Evolutionary conservation across 2,113 vertebrate species (phyloP).

Genomic region (Erythrocercus mccallii): DNA sequence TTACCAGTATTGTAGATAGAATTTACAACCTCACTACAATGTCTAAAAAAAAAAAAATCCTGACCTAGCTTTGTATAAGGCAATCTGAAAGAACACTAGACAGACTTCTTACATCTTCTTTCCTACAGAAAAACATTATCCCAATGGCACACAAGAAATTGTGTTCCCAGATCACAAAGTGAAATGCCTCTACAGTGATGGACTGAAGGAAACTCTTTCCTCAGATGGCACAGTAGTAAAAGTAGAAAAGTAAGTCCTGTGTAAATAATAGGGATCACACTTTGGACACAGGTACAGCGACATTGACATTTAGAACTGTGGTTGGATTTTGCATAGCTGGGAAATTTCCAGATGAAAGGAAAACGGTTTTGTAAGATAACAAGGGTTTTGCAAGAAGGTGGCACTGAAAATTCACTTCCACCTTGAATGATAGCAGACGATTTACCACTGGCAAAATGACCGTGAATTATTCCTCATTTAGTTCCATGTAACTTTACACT

Average conservation of each 20-base stretch:
- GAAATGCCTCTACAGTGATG: conserved; percentile 57
- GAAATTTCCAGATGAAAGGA: background rate
- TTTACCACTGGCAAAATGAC: background rate
- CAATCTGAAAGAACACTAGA: background rate
- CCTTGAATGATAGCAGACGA: background rate
- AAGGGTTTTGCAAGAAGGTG: background rate
- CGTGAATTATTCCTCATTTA: background rate
- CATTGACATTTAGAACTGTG: background rate
- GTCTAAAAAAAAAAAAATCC: background rate
- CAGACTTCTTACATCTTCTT: background rate
- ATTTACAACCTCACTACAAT: background rate
- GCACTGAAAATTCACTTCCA: background rate
- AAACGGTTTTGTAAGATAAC: background rate
- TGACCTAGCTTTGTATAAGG: background rate
- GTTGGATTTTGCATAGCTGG: background rate
- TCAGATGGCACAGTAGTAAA: conserved; percentile 75
- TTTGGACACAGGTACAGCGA: background rate
- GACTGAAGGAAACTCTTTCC: conserved; percentile 73
- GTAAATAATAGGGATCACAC: background rate
- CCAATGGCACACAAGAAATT: conserved; percentile 71
- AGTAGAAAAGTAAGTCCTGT: conserved; percentile 65
- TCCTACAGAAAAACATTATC: conserved; percentile 75
- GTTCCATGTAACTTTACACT: background rate
- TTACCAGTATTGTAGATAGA: background rate
- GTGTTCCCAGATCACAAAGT: conserved; percentile 76